phyloP scores from a whole-genome alignment of 2,113 vertebrate species.

The Ciconia boyciana region DNA sequence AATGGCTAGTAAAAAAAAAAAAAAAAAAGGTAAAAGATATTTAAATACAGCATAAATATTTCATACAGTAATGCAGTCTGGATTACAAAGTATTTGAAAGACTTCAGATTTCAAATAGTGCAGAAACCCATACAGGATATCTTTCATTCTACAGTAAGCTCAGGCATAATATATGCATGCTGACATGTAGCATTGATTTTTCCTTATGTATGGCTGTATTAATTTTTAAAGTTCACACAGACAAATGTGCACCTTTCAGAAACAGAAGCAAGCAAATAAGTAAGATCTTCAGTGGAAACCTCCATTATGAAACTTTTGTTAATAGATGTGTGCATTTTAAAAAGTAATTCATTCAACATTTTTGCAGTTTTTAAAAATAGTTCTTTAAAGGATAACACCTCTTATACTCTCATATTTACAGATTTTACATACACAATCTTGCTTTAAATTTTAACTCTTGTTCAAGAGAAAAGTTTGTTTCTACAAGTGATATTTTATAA shows the following conservation, averaged over 20 bases:
- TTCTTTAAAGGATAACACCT: background rate
- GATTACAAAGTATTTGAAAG: constrained; percentile 16
- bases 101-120: background rate
- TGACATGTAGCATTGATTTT: constrained; percentile 49
- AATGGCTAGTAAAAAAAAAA: background rate
- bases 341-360: background rate
- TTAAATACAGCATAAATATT: constrained; percentile 22
- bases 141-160: constrained; percentile 26
- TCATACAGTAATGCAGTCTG: background rate
- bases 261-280: constrained; percentile 16
- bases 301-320: background rate
- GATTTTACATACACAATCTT: background rate
- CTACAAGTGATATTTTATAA: background rate
- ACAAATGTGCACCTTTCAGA: constrained; percentile 39
- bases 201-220: constrained; percentile 22
- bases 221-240: constrained; percentile 54
- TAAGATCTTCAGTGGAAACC: background rate
- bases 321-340: background rate
- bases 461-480: background rate
- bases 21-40: background rate
- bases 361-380: background rate
- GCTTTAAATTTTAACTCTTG: constrained; percentile 20
- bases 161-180: constrained; percentile 17
- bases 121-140: background rate
- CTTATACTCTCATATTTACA: background rate